Evolutionary conservation across 2,888 invertebrate species (phyloP).

Genomic region (Harpalus rubripes): DNA sequence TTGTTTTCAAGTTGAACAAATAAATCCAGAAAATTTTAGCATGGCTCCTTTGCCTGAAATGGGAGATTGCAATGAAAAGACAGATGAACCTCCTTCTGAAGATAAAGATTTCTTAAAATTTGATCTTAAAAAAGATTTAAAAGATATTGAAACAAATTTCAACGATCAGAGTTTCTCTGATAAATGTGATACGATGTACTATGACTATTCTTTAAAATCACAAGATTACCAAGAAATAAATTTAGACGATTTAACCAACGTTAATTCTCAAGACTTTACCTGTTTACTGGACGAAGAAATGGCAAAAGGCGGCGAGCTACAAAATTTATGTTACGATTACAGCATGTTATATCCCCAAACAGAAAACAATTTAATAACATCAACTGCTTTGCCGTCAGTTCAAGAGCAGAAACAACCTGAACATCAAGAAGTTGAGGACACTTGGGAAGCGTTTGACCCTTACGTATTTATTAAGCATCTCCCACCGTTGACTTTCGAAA

Average conservation of each 20-base stretch:
- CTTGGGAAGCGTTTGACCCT: conserved; percentile 92
- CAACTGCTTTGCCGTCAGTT: conserved; percentile 70
- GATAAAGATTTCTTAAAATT: conserved; percentile 72
- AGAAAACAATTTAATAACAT: conserved; percentile 73
- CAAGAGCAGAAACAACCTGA: conserved; percentile 73
- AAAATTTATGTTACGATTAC: conserved; percentile 73
- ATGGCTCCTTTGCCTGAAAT: conserved; percentile 65
- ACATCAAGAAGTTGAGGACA: conserved; percentile 78
- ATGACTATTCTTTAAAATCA: conserved; percentile 74
- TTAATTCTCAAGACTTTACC: conserved; percentile 78
- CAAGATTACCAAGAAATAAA: conserved; percentile 76
- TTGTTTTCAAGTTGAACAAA: conserved; percentile 67
- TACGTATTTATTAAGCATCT: conserved; percentile 95
- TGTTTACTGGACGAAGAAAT: conserved; percentile 79
- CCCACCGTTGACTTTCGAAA: conserved; percentile 88
- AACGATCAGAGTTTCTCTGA: conserved; percentile 27
- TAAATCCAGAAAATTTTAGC: conserved; percentile 49
- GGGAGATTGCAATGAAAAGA: conserved; percentile 20
- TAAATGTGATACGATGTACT: conserved; percentile 74
- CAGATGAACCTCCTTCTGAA: neutral
- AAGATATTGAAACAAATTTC: conserved; percentile 24
- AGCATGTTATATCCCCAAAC: conserved; percentile 70
- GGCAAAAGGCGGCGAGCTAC: conserved; percentile 75
- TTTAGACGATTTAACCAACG: conserved; percentile 75
- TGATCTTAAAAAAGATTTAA: conserved; percentile 68